These are phyloP conservation scores for Irena cyanogastra DNA, from an alignment of 2,113 vertebrate genomes.

Conservation along the genomic window DNA sequence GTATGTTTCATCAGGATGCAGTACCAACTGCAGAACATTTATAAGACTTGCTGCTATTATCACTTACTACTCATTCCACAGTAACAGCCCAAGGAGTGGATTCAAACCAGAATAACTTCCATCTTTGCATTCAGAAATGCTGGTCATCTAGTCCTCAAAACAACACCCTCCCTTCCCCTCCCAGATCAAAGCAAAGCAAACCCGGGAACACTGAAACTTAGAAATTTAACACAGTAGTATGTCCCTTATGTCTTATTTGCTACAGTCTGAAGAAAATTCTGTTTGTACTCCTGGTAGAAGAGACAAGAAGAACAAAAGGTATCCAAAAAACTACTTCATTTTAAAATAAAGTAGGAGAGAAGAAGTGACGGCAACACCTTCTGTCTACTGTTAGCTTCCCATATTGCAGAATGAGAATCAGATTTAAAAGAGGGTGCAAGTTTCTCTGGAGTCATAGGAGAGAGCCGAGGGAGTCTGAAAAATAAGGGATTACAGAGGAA, in stretches of 20 bases:
- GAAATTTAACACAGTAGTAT: background rate
- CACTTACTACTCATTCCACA: background rate
- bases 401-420: background rate
- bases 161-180: background rate
- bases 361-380: background rate
- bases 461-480: background rate
- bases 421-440: background rate
- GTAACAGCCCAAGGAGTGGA: background rate
- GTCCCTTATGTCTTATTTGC: background rate
- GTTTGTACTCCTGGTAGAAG: background rate
- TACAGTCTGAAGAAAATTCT: background rate
- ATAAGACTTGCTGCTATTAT: background rate
- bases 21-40: background rate
- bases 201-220: background rate
- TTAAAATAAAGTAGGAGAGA: background rate
- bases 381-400: background rate
- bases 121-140: background rate
- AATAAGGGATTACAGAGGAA: background rate
- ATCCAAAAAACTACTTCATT: background rate
- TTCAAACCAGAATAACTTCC: background rate
- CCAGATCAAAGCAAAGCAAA: background rate
- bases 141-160: background rate
- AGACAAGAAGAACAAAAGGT: background rate
- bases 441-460: background rate
- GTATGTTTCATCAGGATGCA: background rate